Evolutionary conservation across 2,888 invertebrate genomes (phyloP).

Genomic region (Amphipoea oculea): DNA sequence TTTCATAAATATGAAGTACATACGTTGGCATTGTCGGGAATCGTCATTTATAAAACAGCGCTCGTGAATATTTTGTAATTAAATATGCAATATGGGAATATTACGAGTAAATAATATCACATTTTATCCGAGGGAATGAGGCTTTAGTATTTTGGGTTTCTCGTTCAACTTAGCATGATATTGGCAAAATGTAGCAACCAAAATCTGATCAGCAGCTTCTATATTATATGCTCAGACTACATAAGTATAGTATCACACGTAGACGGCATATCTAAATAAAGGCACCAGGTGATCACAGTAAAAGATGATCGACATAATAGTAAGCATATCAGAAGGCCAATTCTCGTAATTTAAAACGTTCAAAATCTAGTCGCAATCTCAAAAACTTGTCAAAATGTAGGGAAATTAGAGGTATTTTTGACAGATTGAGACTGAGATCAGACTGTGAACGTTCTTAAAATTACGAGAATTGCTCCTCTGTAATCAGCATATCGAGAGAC

Average conservation of each 20-base stretch:
- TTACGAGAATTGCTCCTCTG: no score
- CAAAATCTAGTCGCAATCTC: no score
- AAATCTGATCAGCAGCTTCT: not conserved
- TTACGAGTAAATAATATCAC: conserved; percentile 20
- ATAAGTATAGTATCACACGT: not conserved
- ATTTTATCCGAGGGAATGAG: not conserved
- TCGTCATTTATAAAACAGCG: conserved; percentile 43
- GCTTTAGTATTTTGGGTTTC: not conserved
- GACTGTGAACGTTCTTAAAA: no score
- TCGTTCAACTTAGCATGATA: no score
- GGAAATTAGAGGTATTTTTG: no score
- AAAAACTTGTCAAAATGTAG: no score
- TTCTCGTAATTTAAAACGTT: no score
- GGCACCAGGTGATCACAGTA: no score
- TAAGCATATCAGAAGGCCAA: no score
- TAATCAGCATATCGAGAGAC: not conserved
- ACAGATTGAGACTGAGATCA: no score
- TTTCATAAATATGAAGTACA: conserved; percentile 38
- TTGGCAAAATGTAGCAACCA: not conserved
- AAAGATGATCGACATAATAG: not conserved
- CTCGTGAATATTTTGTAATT: conserved; percentile 35
- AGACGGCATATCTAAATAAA: not conserved
- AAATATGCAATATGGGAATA: conserved; percentile 11
- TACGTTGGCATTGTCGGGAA: not conserved
- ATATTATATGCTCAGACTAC: no score